A percentile compares a stretch with the other conserved stretches of the same genome.
These are phyloP conservation scores for Ptilonorhynchus violaceus DNA, from an alignment of 2,113 vertebrate genomes.

Conservation along the genomic window DNA sequence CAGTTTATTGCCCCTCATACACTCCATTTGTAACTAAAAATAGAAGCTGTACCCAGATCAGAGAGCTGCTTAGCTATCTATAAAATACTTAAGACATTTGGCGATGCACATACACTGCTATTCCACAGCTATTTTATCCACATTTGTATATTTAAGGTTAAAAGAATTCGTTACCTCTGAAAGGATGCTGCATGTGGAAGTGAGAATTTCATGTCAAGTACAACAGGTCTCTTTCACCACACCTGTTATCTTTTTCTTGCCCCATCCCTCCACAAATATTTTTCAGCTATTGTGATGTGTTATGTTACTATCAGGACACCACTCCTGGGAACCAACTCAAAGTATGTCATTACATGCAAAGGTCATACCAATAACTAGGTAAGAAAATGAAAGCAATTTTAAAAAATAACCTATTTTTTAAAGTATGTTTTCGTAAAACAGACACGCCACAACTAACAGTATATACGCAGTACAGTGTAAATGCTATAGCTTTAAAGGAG, in stretches of 20 bases:
- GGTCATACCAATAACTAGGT: not conserved
- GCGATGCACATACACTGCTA: not conserved
- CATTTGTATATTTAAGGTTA: not conserved
- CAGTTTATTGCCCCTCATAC: not conserved
- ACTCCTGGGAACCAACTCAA: conserved; percentile 23
- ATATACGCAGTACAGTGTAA: conserved; percentile 3
- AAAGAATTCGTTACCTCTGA: not conserved
- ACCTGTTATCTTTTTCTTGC: not conserved
- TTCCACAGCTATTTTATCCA: not conserved
- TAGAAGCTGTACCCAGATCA: not conserved
- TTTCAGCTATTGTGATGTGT: not conserved
- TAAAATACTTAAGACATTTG: not conserved
- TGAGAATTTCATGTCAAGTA: not conserved
- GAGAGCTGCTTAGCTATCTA: not conserved
- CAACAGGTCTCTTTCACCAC: not conserved
- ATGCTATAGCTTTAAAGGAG: not conserved
- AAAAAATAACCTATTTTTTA: conserved; percentile 49
- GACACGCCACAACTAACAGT: not conserved
- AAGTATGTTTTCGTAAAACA: not conserved
- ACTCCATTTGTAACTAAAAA: not conserved
- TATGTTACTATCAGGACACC: conserved; percentile 5
- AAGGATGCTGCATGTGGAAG: not conserved
- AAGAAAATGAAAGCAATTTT: conserved; percentile 47
- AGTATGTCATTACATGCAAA: conserved; percentile 25
- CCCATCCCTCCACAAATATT: not conserved